A percentile compares a stretch with the other conserved stretches of the same genome.
Evolutionary conservation across 1,140 invertebrate genomes (phyloP).

Genomic region (Propsilocerus akamusi): DNA sequence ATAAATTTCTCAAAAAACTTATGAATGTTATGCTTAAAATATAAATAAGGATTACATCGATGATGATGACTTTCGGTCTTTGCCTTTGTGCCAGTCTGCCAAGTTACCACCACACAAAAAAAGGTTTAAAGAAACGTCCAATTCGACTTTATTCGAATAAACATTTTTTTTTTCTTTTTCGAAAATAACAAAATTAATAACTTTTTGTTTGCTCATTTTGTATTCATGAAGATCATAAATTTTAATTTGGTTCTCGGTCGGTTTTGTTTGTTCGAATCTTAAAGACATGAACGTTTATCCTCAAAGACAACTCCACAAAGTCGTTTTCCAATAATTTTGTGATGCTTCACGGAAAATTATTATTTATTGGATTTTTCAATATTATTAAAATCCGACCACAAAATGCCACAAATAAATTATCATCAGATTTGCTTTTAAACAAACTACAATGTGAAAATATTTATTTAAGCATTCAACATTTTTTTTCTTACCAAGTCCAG

Average conservation of each 20-base stretch:
- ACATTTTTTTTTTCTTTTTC: background rate
- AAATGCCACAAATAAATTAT: background rate
- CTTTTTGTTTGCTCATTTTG: slow-evolving; percentile 3
- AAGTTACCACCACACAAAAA: too few species aligned
- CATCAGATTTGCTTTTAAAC: too few species aligned
- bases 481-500: too few species aligned
- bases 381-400: slow-evolving; percentile 1
- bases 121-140: too few species aligned
- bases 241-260: slow-evolving; percentile 3
- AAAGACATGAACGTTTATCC: background rate
- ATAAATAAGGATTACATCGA: slow-evolving; percentile 2
- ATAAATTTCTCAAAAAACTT: background rate
- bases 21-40: too few species aligned
- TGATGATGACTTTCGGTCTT: too few species aligned
- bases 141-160: background rate
- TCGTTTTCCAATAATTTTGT: too few species aligned
- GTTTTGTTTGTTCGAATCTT: too few species aligned
- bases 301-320: background rate
- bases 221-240: slow-evolving; percentile 4
- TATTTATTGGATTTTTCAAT: slow-evolving; percentile 4
- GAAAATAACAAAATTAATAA: background rate
- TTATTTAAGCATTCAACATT: too few species aligned
- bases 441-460: too few species aligned
- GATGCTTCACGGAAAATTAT: background rate
- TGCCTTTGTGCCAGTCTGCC: too few species aligned